Base-by-base conservation (phyloP, 2,797 vertebrate species). In the Myotis myotis region DNA sequence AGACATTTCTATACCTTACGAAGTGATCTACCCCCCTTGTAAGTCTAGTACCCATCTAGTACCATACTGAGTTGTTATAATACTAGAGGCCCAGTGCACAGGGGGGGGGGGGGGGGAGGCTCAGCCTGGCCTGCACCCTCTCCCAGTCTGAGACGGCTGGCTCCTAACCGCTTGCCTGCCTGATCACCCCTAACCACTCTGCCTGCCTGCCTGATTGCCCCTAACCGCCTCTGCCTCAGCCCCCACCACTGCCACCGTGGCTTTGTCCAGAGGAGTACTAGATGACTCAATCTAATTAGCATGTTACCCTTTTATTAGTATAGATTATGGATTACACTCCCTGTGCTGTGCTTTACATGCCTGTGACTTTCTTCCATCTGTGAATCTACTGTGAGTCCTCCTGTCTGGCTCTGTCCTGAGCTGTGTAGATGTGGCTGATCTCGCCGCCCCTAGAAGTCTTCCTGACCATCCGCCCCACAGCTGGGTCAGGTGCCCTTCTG, bases 401-500 rank as follows among this genome's bases (percentile, higher is more conserved):
- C 20, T 3, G 41, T 10, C 70, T 4, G 28, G n/a, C 36, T 47
- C 23, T 3, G 7, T 17, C 71, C 57, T 0, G n/a, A n/a, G 20
- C 53, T 33, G 8, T 44, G 64, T 28, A 11, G 25, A 8, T 1
- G 4, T 36, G 74, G 72, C 55, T 2, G 10, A 23, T 19, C 28
- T 30, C 0, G 2, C 11, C 1, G 3, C 57, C 19, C 57, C 10
- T 62, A 1, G 28, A 16, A 13, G 60, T 22, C 49, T 68, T 76
- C 13, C 38, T 15, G 23, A 38, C 66, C 23, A 3, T 17, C 8
- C 8, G 10, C 1, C 23, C 9, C 12, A 17, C 22, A 0, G 0
- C 9, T 2, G 80, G 30, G 13, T 68, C 25, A 2, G 30, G 15
- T 72, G 8, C 15, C 38, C 10, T 33, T 41, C 28, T 64, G 62